phyloP scores from a whole-genome alignment of 2,888 invertebrate species.

The Bimastos eiseni region DNA sequence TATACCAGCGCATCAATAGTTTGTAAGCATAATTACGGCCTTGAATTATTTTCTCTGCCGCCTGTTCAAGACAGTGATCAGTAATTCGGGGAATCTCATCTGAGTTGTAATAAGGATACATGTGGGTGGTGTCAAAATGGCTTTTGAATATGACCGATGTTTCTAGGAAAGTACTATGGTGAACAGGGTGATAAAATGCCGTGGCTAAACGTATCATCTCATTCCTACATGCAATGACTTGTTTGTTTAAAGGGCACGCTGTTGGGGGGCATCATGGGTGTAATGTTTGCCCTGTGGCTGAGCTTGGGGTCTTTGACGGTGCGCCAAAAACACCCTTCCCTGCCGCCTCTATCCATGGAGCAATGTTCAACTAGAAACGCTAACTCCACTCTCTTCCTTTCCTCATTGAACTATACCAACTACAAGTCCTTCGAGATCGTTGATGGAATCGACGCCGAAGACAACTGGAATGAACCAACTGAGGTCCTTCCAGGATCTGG shows the following conservation, averaged over 20 bases:
- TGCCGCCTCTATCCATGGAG: neutral
- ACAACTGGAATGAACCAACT: neutral
- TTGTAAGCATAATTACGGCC: too few species aligned
- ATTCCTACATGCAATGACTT: neutral
- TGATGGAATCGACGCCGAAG: neutral
- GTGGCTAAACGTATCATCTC: neutral
- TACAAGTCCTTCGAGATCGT: neutral
- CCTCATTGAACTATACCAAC: neutral
- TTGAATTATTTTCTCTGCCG: too few species aligned
- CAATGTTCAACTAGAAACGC: neutral
- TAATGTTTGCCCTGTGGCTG: neutral
- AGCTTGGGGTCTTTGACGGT: neutral
- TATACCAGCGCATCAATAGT: too few species aligned
- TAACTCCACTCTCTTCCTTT: neutral
- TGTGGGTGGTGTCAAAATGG: too few species aligned
- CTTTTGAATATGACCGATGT: neutral
- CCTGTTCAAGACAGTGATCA: too few species aligned
- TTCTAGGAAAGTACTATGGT: too few species aligned
- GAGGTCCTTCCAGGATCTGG: neutral
- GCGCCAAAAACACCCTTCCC: neutral
- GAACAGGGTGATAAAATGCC: neutral
- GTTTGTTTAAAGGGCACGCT: conserved; percentile 18
- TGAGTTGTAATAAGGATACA: too few species aligned
- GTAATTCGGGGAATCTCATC: too few species aligned
- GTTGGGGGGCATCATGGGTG: neutral